phyloP scores from a whole-genome alignment of 64 coral and sea anemone species.

The Actinia tenebrosa region DNA sequence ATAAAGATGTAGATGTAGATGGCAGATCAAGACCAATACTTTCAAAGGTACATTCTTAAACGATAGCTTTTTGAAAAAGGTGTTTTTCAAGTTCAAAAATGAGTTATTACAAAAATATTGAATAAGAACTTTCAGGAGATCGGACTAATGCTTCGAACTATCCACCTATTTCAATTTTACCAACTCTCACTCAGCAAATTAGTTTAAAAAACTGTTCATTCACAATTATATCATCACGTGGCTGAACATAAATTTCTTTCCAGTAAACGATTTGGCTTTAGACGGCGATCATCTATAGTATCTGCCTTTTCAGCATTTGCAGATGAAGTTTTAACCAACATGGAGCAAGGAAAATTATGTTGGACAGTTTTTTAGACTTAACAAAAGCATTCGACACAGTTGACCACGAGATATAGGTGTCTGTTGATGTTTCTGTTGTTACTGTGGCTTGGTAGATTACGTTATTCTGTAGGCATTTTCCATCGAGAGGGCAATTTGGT shows the following conservation, averaged over 20 bases:
- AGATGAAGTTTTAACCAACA: slow-evolving; percentile 26
- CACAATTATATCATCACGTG: slow-evolving; percentile 37
- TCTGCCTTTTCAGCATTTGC: slow-evolving; percentile 27
- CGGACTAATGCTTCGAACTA: slow-evolving; percentile 50
- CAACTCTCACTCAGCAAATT: slow-evolving; percentile 39
- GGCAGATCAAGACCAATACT: no score
- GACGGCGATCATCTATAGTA: slow-evolving; percentile 16
- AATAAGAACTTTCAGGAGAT: slow-evolving; percentile 5
- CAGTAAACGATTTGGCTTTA: slow-evolving; percentile 52
- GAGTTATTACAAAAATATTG: no score
- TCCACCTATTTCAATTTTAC: slow-evolving; percentile 45
- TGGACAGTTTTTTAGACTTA: slow-evolving; percentile 4
- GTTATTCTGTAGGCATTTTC: no score
- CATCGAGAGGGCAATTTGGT: no score
- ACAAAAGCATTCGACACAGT: slow-evolving; percentile 12
- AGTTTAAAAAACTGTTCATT: slow-evolving; percentile 30
- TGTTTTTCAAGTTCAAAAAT: no score
- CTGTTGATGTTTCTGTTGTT: no score
- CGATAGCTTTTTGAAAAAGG: no score
- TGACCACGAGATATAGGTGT: not conserved
- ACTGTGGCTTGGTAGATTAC: no score
- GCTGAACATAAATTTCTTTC: slow-evolving; percentile 31
- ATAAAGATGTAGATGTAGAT: no score
- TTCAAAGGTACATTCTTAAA: no score
- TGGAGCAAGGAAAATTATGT: slow-evolving; percentile 43